Evolutionary conservation across 2,888 invertebrate species (phyloP).

Genomic region (Enoplolaimus lenunculus): DNA sequence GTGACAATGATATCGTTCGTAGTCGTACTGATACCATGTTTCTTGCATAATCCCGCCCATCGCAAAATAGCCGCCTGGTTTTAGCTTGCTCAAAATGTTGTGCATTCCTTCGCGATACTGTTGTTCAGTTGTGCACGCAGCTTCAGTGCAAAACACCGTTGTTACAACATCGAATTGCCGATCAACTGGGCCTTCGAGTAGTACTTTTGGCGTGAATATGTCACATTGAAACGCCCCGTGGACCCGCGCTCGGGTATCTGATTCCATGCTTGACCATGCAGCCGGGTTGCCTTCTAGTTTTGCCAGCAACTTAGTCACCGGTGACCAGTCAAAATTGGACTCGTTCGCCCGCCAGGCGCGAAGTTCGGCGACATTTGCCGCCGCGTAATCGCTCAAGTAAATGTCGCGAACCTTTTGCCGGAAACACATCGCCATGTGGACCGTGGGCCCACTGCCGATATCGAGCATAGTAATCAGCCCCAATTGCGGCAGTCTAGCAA

Average conservation of each 20-base stretch:
- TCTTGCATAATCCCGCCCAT: conserved; percentile 37
- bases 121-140: conserved; percentile 32
- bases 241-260: background rate
- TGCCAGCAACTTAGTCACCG: background rate
- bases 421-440: conserved; percentile 35
- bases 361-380: conserved; percentile 34
- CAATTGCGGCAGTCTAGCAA: conserved; percentile 33
- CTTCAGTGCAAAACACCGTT: conserved; percentile 36
- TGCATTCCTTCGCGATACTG: conserved; percentile 31
- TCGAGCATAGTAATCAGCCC: conserved; percentile 30
- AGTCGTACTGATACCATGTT: conserved; percentile 37
- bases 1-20: conserved; percentile 33
- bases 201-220: background rate
- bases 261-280: background rate
- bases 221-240: background rate
- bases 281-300: conserved; percentile 2
- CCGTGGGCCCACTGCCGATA: conserved; percentile 34
- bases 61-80: conserved; percentile 30
- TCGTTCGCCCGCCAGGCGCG: conserved; percentile 28
- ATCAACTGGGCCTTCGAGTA: background rate
- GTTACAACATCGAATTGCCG: conserved; percentile 28
- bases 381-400: conserved; percentile 35
- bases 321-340: conserved; percentile 22
- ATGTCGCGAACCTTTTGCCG: conserved; percentile 31
- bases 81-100: conserved; percentile 28